Percentiles rank a stretch among this genome's conserved stretches.
Conservation (phyloP, 2,888 invertebrate genomes). For the Lomographa bimaculata region DNA sequence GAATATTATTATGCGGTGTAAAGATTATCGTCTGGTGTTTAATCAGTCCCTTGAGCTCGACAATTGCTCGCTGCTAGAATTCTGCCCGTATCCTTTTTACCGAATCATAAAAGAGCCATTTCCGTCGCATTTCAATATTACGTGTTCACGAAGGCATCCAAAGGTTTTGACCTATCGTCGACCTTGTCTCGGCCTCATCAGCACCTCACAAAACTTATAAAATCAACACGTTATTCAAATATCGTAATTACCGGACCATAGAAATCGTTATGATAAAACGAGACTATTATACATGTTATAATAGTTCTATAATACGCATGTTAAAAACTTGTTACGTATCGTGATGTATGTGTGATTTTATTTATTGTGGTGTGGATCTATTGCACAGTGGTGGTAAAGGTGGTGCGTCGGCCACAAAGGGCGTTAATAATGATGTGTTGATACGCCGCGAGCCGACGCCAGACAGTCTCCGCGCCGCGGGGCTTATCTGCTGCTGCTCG, state of each 20-base stretch:
- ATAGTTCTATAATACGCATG: too few species aligned
- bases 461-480: constrained; percentile 56
- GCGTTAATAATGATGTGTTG: constrained; percentile 17
- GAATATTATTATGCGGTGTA: constrained; percentile 33
- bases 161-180: constrained; percentile 23
- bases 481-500: constrained; percentile 43
- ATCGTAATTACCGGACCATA: constrained; percentile 20
- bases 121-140: constrained; percentile 15
- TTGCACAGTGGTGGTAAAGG: constrained; percentile 1
- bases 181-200: constrained; percentile 28
- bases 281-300: not conserved
- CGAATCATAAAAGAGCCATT: constrained; percentile 8
- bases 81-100: constrained; percentile 16
- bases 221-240: constrained; percentile 30
- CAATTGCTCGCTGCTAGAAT: constrained; percentile 21
- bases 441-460: constrained; percentile 46
- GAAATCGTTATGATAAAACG: constrained; percentile 14
- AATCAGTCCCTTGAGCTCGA: constrained; percentile 22
- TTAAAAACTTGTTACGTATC: too few species aligned
- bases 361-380: constrained; percentile 3
- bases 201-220: constrained; percentile 17
- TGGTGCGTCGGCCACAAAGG: constrained; percentile 38
- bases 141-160: constrained; percentile 24
- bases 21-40: constrained; percentile 20
- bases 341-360: too few species aligned